Percentiles rank a stretch among this genome's conserved stretches.
phyloP scores from a whole-genome alignment of 1,140 invertebrate genomes.

The Scaptomyza pallida region DNA sequence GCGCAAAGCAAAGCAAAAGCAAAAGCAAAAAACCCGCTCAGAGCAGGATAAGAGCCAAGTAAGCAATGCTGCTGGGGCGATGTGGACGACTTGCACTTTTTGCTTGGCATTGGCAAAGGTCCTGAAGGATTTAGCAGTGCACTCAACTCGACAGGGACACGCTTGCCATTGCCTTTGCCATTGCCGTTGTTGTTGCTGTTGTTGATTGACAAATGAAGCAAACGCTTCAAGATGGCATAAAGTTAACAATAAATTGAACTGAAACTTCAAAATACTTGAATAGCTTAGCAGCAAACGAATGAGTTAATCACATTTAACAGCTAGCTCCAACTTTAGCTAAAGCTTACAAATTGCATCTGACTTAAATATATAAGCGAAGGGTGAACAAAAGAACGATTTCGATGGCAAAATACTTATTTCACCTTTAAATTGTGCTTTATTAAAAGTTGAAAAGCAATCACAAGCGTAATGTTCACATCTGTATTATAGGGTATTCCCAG shows the following conservation, averaged over 20 bases:
- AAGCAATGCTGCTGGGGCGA: background rate
- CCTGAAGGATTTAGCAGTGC: conserved; percentile 29
- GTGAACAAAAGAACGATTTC: no score
- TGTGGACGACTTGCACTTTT: conserved; percentile 13
- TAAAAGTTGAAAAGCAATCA: no score
- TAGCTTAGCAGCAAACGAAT: background rate
- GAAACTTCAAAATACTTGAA: background rate
- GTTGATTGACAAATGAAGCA: conserved; percentile 70
- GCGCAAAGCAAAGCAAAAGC: conserved; percentile 5
- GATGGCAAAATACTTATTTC: no score
- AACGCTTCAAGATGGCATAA: conserved; percentile 41
- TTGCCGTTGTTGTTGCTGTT: background rate
- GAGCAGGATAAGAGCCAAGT: no score
- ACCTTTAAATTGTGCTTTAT: no score
- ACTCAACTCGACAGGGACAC: conserved; percentile 14
- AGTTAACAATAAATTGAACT: conserved; percentile 55
- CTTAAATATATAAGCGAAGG: no score
- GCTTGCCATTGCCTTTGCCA: background rate
- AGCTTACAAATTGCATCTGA: background rate
- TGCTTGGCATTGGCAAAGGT: background rate
- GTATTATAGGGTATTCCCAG: conserved; percentile 1
- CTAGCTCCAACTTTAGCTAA: background rate
- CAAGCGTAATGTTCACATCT: background rate
- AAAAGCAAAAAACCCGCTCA: no score
- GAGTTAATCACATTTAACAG: conserved; percentile 46